phyloP scores from a whole-genome alignment of 1,140 invertebrate species.

The Lethocerus indicus region DNA sequence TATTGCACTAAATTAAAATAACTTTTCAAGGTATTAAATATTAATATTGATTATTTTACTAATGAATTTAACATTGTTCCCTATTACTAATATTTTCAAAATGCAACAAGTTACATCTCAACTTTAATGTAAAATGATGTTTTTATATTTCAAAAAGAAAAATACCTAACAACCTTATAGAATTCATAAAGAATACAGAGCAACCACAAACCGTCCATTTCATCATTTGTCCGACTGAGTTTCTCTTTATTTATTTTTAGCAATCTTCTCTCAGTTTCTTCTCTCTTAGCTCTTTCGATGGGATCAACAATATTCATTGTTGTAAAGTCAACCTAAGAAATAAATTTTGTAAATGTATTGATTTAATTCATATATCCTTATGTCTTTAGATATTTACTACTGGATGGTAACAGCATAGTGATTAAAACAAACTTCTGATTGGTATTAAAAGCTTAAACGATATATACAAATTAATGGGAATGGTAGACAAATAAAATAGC shows the following conservation, averaged over 20 bases:
- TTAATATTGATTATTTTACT: neutral
- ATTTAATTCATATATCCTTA: neutral
- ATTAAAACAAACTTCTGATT: neutral
- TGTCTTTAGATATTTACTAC: neutral
- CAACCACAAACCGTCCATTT: slow-evolving; percentile 8
- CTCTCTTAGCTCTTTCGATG: slow-evolving; percentile 3
- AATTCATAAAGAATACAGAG: neutral
- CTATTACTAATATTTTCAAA: neutral
- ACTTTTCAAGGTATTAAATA: neutral
- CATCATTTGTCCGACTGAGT: slow-evolving; percentile 4
- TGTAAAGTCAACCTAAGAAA: slow-evolving; percentile 9
- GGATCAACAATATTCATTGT: slow-evolving; percentile 9
- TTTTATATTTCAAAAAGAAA: no score
- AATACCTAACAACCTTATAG: neutral
- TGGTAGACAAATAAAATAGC: neutral
- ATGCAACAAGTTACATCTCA: neutral
- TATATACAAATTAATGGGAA: neutral
- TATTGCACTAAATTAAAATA: slow-evolving; percentile 1
- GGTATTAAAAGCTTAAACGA: neutral
- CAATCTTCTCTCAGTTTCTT: slow-evolving; percentile 2
- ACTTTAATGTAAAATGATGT: no score
- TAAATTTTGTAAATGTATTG: neutral
- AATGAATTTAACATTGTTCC: neutral
- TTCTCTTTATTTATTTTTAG: slow-evolving; percentile 7
- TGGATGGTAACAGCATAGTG: neutral